A percentile compares a stretch with the other conserved stretches of the same genome.
These are phyloP conservation scores for Macrobrachium rosenbergii DNA, from an alignment of 1,140 invertebrate genomes.

Conservation along the genomic window DNA sequence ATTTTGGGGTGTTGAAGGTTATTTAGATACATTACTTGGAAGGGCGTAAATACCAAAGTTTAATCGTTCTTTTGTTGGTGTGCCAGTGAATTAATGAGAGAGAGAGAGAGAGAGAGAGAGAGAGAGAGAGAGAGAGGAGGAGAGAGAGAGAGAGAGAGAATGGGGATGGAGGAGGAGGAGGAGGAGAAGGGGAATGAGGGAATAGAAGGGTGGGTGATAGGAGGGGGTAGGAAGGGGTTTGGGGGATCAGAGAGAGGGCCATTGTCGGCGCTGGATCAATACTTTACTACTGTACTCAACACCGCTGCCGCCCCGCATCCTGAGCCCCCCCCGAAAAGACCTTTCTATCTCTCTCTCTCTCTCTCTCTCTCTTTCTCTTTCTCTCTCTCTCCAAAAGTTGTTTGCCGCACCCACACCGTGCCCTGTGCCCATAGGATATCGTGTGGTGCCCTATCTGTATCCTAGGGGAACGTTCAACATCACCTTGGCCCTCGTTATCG, in stretches of 20 bases:
- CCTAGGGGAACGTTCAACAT: too few relatives aligned
- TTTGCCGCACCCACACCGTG: not conserved
- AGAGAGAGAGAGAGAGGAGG: not conserved
- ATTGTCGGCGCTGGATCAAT: constrained; percentile 52
- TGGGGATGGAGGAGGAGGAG: too few relatives aligned
- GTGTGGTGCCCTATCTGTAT: too few relatives aligned
- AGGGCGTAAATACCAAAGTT: too few relatives aligned
- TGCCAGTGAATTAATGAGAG: too few relatives aligned
- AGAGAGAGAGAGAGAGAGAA: not conserved
- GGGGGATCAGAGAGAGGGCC: constrained; percentile 31
- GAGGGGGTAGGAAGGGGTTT: constrained; percentile 32
- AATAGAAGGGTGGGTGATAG: not conserved
- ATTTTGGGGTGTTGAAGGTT: too few relatives aligned
- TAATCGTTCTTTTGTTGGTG: too few relatives aligned
- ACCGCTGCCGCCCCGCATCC: constrained; percentile 38
- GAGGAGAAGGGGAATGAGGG: too few relatives aligned
- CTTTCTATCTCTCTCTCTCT: not conserved
- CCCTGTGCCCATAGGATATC: not conserved
- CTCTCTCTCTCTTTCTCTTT: too few relatives aligned
- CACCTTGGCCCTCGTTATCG: too few relatives aligned
- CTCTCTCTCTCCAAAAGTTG: not conserved
- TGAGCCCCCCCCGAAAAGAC: not conserved
- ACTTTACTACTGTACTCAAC: constrained; percentile 55
- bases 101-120: not conserved
- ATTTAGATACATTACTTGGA: too few relatives aligned